phyloP scores from a whole-genome alignment of 1,140 invertebrate genomes.

The Planococcus citri region DNA sequence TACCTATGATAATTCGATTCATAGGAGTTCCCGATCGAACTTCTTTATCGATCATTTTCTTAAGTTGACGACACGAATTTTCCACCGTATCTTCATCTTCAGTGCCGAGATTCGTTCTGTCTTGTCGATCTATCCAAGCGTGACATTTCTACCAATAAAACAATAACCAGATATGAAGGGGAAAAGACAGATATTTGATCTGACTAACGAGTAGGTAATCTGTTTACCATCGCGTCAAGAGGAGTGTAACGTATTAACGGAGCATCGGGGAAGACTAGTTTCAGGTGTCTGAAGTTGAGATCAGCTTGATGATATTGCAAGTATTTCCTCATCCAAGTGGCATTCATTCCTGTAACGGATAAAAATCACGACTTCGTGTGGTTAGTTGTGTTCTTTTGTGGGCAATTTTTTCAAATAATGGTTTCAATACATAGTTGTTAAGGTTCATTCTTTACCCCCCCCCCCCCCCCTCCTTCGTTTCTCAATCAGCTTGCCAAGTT shows the following conservation, averaged over 20 bases:
- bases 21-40: slow-evolving; percentile 45
- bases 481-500: too few species aligned
- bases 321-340: too few species aligned
- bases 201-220: not conserved
- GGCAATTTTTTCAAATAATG: too few species aligned
- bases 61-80: slow-evolving; percentile 41
- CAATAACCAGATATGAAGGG: too few species aligned
- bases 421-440: too few species aligned
- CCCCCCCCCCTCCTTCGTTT: too few species aligned
- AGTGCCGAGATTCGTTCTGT: slow-evolving; percentile 42
- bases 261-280: slow-evolving; percentile 55
- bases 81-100: slow-evolving; percentile 47
- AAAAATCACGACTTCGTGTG: too few species aligned
- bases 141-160: too few species aligned
- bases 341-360: too few species aligned
- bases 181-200: not conserved
- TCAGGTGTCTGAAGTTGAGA: slow-evolving; percentile 51
- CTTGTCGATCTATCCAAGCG: slow-evolving; percentile 54
- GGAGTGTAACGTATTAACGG: slow-evolving; percentile 52
- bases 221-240: slow-evolving; percentile 41
- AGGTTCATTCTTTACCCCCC: too few species aligned
- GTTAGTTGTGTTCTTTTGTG: too few species aligned
- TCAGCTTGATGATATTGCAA: slow-evolving; percentile 28
- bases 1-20: slow-evolving; percentile 51
- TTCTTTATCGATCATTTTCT: slow-evolving; percentile 48